Evolutionary conservation across 2,113 vertebrate genomes (phyloP).

Genomic region (Ochotona curzoniae): DNA sequence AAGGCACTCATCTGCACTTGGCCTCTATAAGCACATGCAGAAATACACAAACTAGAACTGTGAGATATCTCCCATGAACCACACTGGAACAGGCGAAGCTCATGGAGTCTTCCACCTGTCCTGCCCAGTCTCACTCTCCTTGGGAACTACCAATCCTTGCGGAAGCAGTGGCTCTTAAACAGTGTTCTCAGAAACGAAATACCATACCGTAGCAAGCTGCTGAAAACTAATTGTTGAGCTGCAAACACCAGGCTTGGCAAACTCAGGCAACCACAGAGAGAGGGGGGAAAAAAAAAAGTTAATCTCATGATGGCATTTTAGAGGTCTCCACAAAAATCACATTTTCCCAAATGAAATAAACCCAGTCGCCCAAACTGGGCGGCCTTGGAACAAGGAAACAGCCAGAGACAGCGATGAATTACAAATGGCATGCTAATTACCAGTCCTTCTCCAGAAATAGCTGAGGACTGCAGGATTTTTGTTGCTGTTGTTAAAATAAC

Average conservation of each 20-base stretch:
- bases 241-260: conserved; percentile 66
- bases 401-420: conserved; percentile 72
- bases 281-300: conserved; percentile 56
- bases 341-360: conserved; percentile 76
- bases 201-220: conserved; percentile 64
- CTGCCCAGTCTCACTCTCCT: conserved; percentile 19
- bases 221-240: conserved; percentile 61
- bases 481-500: conserved; percentile 79
- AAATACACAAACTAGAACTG: neutral
- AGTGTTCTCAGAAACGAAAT: conserved; percentile 70
- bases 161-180: conserved; percentile 62
- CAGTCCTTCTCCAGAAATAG: conserved; percentile 75
- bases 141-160: conserved; percentile 47
- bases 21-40: neutral
- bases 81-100: conserved; percentile 2
- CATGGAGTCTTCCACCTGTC: neutral
- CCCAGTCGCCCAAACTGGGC: conserved; percentile 58
- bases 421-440: conserved; percentile 69
- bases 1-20: neutral
- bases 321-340: conserved; percentile 70
- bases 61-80: neutral
- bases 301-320: conserved; percentile 69
- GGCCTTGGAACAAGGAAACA: conserved; percentile 68
- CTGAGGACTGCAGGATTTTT: conserved; percentile 71
- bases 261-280: conserved; percentile 66